phyloP scores from a whole-genome alignment of 2,888 invertebrate genomes.

The Uloborus plumipes region DNA sequence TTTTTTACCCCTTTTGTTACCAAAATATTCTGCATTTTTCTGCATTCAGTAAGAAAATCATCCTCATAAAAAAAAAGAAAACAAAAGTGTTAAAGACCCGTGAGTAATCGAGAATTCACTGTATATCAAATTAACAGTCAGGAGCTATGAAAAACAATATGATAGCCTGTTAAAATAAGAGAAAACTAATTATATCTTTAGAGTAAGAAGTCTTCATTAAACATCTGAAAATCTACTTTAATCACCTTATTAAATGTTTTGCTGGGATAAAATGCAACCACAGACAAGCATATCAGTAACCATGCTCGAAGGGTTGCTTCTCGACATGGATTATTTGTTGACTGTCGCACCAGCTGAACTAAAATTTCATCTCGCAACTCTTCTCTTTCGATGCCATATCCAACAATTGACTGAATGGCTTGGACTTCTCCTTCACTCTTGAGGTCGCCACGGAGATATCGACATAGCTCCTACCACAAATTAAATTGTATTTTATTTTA shows the following conservation, averaged over 20 bases:
- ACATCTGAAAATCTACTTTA: neutral
- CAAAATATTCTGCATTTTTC: too few species aligned
- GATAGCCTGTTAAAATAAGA: neutral
- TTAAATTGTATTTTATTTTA: neutral
- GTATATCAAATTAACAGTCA: neutral
- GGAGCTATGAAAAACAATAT: neutral
- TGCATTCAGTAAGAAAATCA: too few species aligned
- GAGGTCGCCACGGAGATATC: constrained; percentile 89
- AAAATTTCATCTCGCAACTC: constrained; percentile 93
- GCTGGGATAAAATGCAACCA: constrained; percentile 92
- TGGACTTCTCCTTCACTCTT: constrained; percentile 86
- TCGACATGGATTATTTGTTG: constrained; percentile 86
- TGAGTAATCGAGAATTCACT: too few species aligned
- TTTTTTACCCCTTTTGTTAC: too few species aligned
- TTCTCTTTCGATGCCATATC: constrained; percentile 89
- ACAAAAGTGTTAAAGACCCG: too few species aligned
- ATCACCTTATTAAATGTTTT: constrained; percentile 81
- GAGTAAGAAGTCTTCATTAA: too few species aligned
- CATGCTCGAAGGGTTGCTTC: constrained; percentile 89
- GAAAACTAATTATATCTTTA: neutral
- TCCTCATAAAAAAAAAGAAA: too few species aligned
- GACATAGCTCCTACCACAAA: constrained; percentile 70
- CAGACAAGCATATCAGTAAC: constrained; percentile 88
- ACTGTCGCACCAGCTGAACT: constrained; percentile 72
- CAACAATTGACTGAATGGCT: constrained; percentile 86